Evolutionary conservation across 2,797 vertebrate genomes (phyloP).

Genomic region (Nyctibius grandis): DNA sequence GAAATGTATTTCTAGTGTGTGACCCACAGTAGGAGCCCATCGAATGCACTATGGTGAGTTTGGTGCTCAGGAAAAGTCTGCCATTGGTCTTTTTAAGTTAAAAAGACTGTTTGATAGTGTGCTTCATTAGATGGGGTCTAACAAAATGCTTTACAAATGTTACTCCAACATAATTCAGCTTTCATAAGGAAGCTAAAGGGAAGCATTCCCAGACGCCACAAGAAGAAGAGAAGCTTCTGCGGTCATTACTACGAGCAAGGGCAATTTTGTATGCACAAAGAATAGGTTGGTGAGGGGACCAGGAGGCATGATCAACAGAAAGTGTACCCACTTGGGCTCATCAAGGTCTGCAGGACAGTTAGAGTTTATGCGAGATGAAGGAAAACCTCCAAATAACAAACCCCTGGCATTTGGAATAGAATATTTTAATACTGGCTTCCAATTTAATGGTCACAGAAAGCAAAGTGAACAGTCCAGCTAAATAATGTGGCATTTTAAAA

Average conservation of each 20-base stretch:
- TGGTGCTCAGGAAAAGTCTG: background rate
- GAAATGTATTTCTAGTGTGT: background rate
- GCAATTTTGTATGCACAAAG: background rate
- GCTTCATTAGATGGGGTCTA: background rate
- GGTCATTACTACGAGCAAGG: background rate
- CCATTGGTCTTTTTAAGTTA: background rate
- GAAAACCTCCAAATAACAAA: background rate
- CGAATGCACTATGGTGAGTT: background rate
- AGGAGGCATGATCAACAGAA: background rate
- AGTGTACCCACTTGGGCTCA: background rate
- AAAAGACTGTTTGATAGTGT: background rate
- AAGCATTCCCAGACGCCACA: background rate
- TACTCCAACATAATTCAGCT: background rate
- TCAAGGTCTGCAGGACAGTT: background rate
- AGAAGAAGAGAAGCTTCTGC: background rate
- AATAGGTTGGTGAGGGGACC: background rate
- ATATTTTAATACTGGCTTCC: background rate
- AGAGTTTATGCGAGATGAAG: background rate
- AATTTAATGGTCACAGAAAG: background rate
- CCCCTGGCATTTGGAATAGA: background rate
- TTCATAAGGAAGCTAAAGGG: background rate
- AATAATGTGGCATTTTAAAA: conserved; percentile 7
- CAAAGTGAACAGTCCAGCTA: background rate
- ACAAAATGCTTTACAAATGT: background rate
- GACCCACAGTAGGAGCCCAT: background rate